Evolutionary conservation across 1,140 invertebrate genomes (phyloP).

Genomic region (Bombus confusus): DNA sequence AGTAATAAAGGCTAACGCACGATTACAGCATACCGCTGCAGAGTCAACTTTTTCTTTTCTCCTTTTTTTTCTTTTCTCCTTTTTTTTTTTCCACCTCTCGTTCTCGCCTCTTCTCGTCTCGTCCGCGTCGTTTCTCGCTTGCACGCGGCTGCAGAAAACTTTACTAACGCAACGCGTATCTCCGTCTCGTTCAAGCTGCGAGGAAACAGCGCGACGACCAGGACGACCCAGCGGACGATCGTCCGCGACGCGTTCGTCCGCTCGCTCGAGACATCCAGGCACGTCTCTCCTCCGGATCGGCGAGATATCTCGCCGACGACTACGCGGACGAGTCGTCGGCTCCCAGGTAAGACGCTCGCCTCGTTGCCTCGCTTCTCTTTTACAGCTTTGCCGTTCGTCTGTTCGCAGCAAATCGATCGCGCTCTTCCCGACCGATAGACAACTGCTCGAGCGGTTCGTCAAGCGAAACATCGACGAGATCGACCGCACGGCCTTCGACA

Average conservation of each 20-base stretch:
- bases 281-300: slow-evolving; percentile 60
- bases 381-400: not conserved
- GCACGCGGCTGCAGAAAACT: no score
- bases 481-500: slow-evolving; percentile 84
- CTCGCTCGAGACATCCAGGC: no score
- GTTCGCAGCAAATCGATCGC: slow-evolving; percentile 6
- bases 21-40: not conserved
- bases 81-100: not conserved
- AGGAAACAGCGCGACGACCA: slow-evolving; percentile 55
- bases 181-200: slow-evolving; percentile 22
- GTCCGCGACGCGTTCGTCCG: no score
- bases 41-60: not conserved
- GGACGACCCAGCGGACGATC: no score
- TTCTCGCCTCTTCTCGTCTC: not conserved
- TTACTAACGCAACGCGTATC: not conserved
- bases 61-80: not conserved
- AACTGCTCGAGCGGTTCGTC: slow-evolving; percentile 71
- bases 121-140: no score
- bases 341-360: not conserved
- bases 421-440: slow-evolving; percentile 62
- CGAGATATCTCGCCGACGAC: slow-evolving; percentile 47
- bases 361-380: no score
- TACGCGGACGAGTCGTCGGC: not conserved
- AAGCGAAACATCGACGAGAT: slow-evolving; percentile 86
- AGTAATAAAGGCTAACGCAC: not conserved